Evolutionary conservation across 2,888 invertebrate species (phyloP).

Genomic region (Drosophila putrida): DNA sequence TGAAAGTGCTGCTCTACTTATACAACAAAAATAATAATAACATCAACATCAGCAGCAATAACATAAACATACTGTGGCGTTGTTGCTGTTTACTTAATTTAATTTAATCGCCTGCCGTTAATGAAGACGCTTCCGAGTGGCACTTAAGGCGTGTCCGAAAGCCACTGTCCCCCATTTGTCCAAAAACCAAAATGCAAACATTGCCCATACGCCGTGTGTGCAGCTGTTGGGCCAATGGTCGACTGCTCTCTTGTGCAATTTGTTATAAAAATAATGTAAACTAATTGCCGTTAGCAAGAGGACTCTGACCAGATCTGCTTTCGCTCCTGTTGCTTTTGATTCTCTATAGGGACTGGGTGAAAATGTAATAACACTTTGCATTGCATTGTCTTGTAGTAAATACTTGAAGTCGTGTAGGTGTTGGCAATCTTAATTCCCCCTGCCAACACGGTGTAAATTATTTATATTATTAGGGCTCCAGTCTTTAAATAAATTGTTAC

Average conservation of each 20-base stretch:
- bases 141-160: slow-evolving; percentile 41
- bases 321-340: slow-evolving; percentile 2
- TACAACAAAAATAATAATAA: neutral
- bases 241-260: slow-evolving; percentile 54
- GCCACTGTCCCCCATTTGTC: slow-evolving; percentile 24
- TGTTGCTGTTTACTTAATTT: slow-evolving; percentile 51
- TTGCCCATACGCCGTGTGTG: slow-evolving; percentile 44
- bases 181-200: slow-evolving; percentile 9
- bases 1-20: neutral
- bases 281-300: slow-evolving; percentile 54
- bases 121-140: slow-evolving; percentile 64
- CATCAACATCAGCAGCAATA: slow-evolving; percentile 19
- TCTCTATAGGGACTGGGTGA: neutral
- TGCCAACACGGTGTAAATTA: slow-evolving; percentile 22
- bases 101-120: slow-evolving; percentile 67
- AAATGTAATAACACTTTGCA: slow-evolving; percentile 50
- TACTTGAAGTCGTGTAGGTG: slow-evolving; percentile 9
- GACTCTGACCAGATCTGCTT: slow-evolving; percentile 40
- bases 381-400: slow-evolving; percentile 22
- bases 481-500: slow-evolving; percentile 8
- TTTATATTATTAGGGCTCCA: slow-evolving; percentile 17
- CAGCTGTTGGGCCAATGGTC: slow-evolving; percentile 13
- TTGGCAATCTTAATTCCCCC: slow-evolving; percentile 24
- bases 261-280: slow-evolving; percentile 74
- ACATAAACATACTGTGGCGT: slow-evolving; percentile 15